Evolutionary conservation across 1,140 invertebrate genomes (phyloP).

Genomic region (Gonioctena quinquepunctata): DNA sequence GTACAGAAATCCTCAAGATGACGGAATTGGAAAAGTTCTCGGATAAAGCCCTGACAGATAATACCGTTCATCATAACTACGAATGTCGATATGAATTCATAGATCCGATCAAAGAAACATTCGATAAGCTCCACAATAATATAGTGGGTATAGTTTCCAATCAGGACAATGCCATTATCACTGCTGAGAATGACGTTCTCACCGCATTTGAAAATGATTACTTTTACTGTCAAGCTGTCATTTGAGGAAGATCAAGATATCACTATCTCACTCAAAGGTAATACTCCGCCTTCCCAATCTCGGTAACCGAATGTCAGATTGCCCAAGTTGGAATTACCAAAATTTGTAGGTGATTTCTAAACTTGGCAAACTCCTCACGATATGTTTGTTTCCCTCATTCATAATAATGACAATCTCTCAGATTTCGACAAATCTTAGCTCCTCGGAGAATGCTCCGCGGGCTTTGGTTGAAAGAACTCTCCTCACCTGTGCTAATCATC

Average conservation of each 20-base stretch:
- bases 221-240: not conserved
- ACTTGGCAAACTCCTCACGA: not conserved
- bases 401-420: not conserved
- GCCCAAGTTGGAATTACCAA: not conserved
- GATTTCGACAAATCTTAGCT: not conserved
- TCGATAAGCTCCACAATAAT: not conserved
- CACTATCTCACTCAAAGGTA: too few species aligned
- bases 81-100: not conserved
- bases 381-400: not conserved
- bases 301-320: not conserved
- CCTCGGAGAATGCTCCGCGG: not conserved
- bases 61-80: not conserved
- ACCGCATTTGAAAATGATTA: not conserved
- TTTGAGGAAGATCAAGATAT: not conserved
- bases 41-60: not conserved
- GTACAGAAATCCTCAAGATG: not conserved
- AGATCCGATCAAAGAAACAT: not conserved
- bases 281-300: too few species aligned
- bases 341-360: not conserved
- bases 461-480: not conserved
- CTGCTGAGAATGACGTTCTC: not conserved
- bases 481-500: not conserved
- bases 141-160: not conserved
- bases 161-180: not conserved
- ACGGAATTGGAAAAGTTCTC: not conserved